Evolutionary conservation across 2,113 vertebrate genomes (phyloP).

Genomic region (Burhinus oedicnemus): DNA sequence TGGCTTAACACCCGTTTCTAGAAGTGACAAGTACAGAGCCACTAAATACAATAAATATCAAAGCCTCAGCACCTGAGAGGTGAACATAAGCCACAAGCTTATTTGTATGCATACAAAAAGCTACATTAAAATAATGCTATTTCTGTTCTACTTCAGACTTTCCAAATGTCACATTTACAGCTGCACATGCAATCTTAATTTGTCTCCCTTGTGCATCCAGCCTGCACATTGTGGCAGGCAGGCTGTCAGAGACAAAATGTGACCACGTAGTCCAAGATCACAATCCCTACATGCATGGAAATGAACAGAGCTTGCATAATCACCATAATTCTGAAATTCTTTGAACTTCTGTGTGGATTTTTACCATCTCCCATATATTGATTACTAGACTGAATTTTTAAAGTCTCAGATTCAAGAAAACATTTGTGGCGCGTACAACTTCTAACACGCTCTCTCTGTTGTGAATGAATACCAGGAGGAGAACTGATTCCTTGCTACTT

Average conservation of each 20-base stretch:
- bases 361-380: background rate
- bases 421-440: rapidly evolving
- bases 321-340: background rate
- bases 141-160: conserved; percentile 9
- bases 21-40: background rate
- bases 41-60: background rate
- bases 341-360: background rate
- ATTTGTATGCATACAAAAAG: conserved; percentile 24
- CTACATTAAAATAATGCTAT: conserved; percentile 21
- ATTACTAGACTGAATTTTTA: background rate
- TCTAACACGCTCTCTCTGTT: background rate
- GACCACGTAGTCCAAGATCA: background rate
- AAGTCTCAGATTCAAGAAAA: background rate
- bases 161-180: conserved; percentile 38
- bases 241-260: background rate
- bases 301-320: background rate
- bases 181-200: conserved; percentile 32
- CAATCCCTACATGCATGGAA: background rate
- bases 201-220: background rate
- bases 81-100: background rate
- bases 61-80: conserved; percentile 1
- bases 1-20: background rate
- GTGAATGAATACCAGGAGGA: background rate
- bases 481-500: background rate
- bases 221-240: background rate